Evolutionary conservation across 2,888 invertebrate species (phyloP).

Genomic region (Cynaeus angustus): DNA sequence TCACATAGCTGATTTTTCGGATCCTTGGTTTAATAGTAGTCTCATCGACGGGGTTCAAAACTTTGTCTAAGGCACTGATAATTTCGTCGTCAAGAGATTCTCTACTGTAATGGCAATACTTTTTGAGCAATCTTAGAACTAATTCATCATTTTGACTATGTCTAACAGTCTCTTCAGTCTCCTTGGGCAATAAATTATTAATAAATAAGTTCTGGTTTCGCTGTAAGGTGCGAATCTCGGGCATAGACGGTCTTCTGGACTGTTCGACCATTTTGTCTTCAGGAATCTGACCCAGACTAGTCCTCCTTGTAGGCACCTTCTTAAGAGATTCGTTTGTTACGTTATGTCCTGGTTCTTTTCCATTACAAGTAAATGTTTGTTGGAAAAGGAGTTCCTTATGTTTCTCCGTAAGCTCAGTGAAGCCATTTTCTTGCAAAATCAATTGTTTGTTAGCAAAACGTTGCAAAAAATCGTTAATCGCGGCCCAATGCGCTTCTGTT

Average conservation of each 20-base stretch:
- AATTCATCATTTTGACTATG: slow-evolving; percentile 69
- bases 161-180: slow-evolving; percentile 51
- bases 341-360: slow-evolving; percentile 56
- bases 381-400: slow-evolving; percentile 66
- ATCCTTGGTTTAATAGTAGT: slow-evolving; percentile 53
- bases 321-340: slow-evolving; percentile 58
- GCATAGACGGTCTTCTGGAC: slow-evolving; percentile 65
- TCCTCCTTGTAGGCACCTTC: slow-evolving; percentile 60
- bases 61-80: slow-evolving; percentile 67
- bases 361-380: slow-evolving; percentile 44
- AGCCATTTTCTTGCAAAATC: slow-evolving; percentile 73
- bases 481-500: slow-evolving; percentile 79
- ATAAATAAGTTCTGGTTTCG: slow-evolving; percentile 68
- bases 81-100: slow-evolving; percentile 68
- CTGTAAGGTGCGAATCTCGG: slow-evolving; percentile 64
- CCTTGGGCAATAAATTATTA: slow-evolving; percentile 64
- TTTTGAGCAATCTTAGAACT: slow-evolving; percentile 68
- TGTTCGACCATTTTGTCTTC: slow-evolving; percentile 64
- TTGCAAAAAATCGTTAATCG: slow-evolving; percentile 78
- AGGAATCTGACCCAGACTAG: slow-evolving; percentile 64
- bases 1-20: slow-evolving; percentile 66
- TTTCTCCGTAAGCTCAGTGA: slow-evolving; percentile 69
- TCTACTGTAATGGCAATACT: slow-evolving; percentile 70
- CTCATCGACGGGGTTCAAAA: slow-evolving; percentile 55
- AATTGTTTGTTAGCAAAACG: slow-evolving; percentile 79